Evolutionary conservation across 2,113 vertebrate genomes (phyloP), one percentile per base, ranked within the genome.

Genomic region (Dipodomys stephensi): DNA sequence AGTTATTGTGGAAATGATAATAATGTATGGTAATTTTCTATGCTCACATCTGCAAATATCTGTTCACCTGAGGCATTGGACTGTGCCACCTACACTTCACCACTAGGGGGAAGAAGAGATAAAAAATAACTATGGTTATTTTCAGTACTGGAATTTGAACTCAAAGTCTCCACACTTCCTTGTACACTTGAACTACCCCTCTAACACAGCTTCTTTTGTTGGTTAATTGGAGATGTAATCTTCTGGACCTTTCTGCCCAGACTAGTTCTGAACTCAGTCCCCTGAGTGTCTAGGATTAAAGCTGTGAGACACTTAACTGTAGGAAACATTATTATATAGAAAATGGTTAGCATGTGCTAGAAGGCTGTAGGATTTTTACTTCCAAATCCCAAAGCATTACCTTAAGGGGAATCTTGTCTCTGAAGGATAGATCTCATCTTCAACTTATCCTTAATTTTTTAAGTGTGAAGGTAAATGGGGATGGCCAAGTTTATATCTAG

Each of bases 51-150:
- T 3, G 7, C 15, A 10, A 1, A 15, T 2, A 0, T 12, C 74
- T 60, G 2, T 57, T 88, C 32, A 12, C 28, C 12, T 27, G 67
- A 32, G 0, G 19, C 10, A 3, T 1, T 32, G 11, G n/a, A 2
- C 91, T 57, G 88, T 81, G 5, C 53, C 46, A 60, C 83, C 90
- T 49, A 53, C 23, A 64, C 15, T 57, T 53, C 2, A 76, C 98
- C 98, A 97, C 96, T 53, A 25, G 98, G 91, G 95, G 97, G 95
- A 97, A 97, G 96, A 96, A 97, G 81, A 97, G 97, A 73, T 76
- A 23, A 83, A 35, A 35, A 35, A 57, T 18, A 11, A 57, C 53
- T 49, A 49, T 49, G 53, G 53, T 57, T 57, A 57, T 57, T 13
- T 57, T 57, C 53, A 57, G 15, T 16, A 18, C 12, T 57, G 53